Conservation (phyloP, 2,113 vertebrate genomes). For the Cyanocitta stelleri region DNA sequence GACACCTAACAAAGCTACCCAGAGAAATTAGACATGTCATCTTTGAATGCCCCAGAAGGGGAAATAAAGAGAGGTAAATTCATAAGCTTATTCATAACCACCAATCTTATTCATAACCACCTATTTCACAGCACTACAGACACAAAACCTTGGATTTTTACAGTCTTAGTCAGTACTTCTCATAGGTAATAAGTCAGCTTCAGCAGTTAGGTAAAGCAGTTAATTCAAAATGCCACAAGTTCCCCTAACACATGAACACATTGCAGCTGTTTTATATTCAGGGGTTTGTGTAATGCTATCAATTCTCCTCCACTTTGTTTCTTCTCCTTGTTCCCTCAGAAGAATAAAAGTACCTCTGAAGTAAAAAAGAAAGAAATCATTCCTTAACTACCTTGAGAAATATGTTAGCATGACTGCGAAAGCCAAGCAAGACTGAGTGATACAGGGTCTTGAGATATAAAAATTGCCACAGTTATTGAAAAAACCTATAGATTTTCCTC, state of each 20-base stretch:
- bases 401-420: neutral
- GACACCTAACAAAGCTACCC: neutral
- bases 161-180: neutral
- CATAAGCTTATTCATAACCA: neutral
- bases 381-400: slow-evolving; percentile 11
- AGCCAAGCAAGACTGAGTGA: neutral
- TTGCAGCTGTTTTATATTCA: slow-evolving; percentile 11
- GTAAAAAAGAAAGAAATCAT: neutral
- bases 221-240: slow-evolving; percentile 7
- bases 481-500: neutral
- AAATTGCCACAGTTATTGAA: neutral
- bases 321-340: neutral
- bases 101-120: neutral
- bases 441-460: neutral
- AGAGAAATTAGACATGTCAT: neutral
- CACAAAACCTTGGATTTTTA: neutral
- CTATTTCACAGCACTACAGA: neutral
- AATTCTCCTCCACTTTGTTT: neutral
- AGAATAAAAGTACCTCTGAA: neutral
- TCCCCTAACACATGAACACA: neutral
- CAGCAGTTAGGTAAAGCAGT: neutral
- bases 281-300: neutral
- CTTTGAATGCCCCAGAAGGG: neutral
- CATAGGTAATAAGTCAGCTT: neutral
- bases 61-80: neutral